Conservation (phyloP, 1,140 invertebrate genomes). For the Drosophila novamexicana region DNA sequence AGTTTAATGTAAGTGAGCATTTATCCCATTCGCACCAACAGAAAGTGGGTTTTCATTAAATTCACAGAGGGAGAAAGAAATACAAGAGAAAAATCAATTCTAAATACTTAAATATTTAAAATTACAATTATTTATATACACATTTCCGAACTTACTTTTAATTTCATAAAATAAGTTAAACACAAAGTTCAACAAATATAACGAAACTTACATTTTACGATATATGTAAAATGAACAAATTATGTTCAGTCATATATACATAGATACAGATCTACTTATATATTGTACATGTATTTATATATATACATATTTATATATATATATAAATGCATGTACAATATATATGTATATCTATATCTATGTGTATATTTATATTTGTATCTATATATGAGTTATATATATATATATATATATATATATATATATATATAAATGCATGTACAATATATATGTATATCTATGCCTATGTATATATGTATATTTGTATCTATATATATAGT, state of each 20-base stretch:
- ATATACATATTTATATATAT: background rate
- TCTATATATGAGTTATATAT: background rate
- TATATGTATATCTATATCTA: background rate
- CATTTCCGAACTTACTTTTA: background rate
- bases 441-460: background rate
- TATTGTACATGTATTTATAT: slow-evolving; percentile 7
- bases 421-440: background rate
- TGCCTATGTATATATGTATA: background rate
- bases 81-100: slow-evolving; percentile 77
- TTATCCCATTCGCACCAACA: slow-evolving; percentile 71
- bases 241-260: background rate
- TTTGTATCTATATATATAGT: background rate
- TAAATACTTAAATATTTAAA: slow-evolving; percentile 61
- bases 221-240: background rate
- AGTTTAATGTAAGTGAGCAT: slow-evolving; percentile 45
- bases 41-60: slow-evolving; percentile 39
- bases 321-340: background rate
- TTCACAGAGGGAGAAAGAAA: slow-evolving; percentile 64
- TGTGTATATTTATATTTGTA: background rate
- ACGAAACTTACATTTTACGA: background rate
- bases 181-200: background rate
- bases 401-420: background rate
- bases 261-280: background rate
- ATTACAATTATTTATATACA: slow-evolving; percentile 38
- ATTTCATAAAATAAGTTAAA: background rate